Conservation (phyloP, 2,797 vertebrate genomes). For the Synanceia verrucosa region DNA sequence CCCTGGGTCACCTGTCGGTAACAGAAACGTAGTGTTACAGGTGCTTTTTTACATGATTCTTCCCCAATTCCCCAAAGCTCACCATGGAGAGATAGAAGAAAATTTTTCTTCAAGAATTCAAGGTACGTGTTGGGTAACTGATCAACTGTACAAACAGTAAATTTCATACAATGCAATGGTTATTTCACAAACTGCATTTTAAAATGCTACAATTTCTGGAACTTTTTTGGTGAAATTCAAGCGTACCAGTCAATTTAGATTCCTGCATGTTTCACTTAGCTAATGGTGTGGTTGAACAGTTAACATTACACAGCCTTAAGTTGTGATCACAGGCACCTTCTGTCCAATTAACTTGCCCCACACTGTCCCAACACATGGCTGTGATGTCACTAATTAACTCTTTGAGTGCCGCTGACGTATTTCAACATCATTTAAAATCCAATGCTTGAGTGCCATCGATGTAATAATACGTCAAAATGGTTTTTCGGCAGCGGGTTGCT, state of each 20-base stretch:
- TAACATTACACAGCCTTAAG: neutral
- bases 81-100: neutral
- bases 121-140: too few species aligned
- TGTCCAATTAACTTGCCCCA: neutral
- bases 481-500: too few species aligned
- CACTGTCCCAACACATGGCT: neutral
- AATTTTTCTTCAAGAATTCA: too few species aligned
- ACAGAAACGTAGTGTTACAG: constrained; percentile 9
- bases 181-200: neutral
- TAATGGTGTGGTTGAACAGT: neutral
- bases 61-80: too few species aligned
- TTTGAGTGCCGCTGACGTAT: too few species aligned
- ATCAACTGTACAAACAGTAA: neutral
- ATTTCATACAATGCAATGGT: neutral
- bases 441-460: too few species aligned
- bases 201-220: neutral
- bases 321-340: neutral
- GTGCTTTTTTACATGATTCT: neutral
- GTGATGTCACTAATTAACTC: neutral
- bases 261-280: neutral
- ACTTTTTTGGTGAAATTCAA: neutral
- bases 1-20: constrained; percentile 90
- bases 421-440: too few species aligned
- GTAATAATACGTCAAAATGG: too few species aligned
- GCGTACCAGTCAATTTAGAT: too few species aligned